Evolutionary conservation across 2,888 invertebrate species (phyloP).

Genomic region (Limenitis camilla): DNA sequence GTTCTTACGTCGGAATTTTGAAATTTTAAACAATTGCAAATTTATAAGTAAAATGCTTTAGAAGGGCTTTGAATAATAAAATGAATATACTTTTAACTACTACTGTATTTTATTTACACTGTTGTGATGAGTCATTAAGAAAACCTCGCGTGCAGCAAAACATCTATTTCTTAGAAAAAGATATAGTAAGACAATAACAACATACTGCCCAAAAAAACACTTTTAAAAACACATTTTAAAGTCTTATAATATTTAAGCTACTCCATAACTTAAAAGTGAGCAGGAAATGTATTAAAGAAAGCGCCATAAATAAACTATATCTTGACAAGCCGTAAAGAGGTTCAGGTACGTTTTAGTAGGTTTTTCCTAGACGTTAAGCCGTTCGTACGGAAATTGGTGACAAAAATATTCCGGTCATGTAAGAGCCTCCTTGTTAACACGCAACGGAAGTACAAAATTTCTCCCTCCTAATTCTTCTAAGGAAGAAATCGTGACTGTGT

Average conservation of each 20-base stretch:
- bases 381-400: slow-evolving; percentile 64
- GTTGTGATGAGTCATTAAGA: too few species aligned
- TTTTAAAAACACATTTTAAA: too few species aligned
- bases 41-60: too few species aligned
- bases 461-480: slow-evolving; percentile 47
- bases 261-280: slow-evolving; percentile 13
- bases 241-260: slow-evolving; percentile 7
- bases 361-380: slow-evolving; percentile 60
- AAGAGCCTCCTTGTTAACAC: slow-evolving; percentile 61
- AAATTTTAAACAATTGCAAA: too few species aligned
- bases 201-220: too few species aligned
- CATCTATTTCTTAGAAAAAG: too few species aligned
- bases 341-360: slow-evolving; percentile 61
- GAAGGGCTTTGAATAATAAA: too few species aligned
- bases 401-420: slow-evolving; percentile 72
- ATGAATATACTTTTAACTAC: too few species aligned
- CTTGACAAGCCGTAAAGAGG: slow-evolving; percentile 33
- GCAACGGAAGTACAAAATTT: slow-evolving; percentile 56
- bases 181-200: too few species aligned
- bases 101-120: too few species aligned
- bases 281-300: slow-evolving; percentile 11
- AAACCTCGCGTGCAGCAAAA: too few species aligned
- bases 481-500: neutral
- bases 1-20: too few species aligned
- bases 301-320: slow-evolving; percentile 20